Base-by-base conservation (phyloP, 2,888 invertebrate species). In the Periphyllus acericola region DNA sequence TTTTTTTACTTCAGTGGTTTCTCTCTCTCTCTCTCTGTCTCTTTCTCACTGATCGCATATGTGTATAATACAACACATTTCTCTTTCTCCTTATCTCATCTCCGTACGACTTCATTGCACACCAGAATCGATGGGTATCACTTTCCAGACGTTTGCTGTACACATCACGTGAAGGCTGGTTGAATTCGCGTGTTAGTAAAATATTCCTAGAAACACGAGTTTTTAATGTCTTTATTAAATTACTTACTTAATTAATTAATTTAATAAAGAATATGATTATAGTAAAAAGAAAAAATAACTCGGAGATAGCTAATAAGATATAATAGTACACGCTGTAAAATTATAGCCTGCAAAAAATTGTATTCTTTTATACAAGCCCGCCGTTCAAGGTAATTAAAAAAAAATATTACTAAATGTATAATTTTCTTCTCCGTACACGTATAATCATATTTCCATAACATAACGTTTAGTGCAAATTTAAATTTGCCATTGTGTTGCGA, bases 1-100 rank as follows among this genome's bases (percentile, higher is more conserved):
- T 80, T 8, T 80, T 36, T 80, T 80, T 60, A 60, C 60, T n/a
- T 36, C 36, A 25, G n/a, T 17, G 80, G n/a, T 80, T 80, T 80
- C 60, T 80, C 36, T 80, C 34, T 68, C 11, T 81, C 40, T 80
- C 66, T 29, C 68, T 81, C 25, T 71, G 1, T 68, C 34, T 68
- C 11, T 81, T 29, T 80, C 66, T 29, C 68, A 68, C 25, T 71
- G 1, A 29, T 0, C 8, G 25, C 25, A 25, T 25, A 60, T 60
- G 2, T 60, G 25, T 60, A 60, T 25, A 60, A n/a, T n/a, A n/a
- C n/a, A n/a, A n/a, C n/a, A n/a, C n/a, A n/a, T 71, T 36, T 40
- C 32, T 19, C 25, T 6, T 68, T 52, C 3, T 17, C 25, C 11
- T 36, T 34, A 36, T 72, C 8, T 72, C 8, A 32, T 71, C 29